phyloP scores from a whole-genome alignment of 2,113 vertebrate species.

The Peromyscus maniculatus region DNA sequence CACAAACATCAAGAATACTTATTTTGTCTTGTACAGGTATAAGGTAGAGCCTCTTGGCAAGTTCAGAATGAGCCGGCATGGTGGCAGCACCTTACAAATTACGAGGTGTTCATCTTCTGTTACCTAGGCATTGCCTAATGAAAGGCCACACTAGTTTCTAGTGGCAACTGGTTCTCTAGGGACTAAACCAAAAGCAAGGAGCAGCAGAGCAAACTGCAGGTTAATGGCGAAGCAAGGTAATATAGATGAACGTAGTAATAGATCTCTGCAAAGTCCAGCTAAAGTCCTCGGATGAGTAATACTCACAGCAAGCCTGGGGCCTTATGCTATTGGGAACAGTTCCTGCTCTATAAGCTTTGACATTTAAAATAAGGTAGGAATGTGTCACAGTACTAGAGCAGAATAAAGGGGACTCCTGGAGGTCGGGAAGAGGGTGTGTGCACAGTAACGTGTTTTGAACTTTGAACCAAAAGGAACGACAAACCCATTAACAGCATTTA shows the following conservation, averaged over 20 bases:
- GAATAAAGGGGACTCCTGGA: not conserved
- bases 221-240: not conserved
- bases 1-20: not conserved
- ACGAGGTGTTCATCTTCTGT: not conserved
- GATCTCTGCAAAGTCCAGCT: not conserved
- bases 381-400: not conserved
- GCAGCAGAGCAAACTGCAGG: not conserved
- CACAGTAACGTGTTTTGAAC: not conserved
- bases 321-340: not conserved
- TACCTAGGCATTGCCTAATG: not conserved
- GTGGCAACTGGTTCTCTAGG: constrained; percentile 2
- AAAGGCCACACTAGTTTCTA: constrained; percentile 32
- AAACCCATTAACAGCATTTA: not conserved
- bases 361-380: not conserved
- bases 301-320: not conserved
- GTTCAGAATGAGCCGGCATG: not conserved
- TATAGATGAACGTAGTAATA: not conserved
- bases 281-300: not conserved
- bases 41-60: not conserved
- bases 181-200: constrained; percentile 10
- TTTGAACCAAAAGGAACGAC: not conserved
- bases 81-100: constrained; percentile 46
- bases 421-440: not conserved
- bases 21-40: not conserved
- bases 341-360: not conserved